Evolutionary conservation across 2,113 vertebrate species (phyloP), one percentile per base, ranked within the genome.

Genomic region (Scatophagus argus): DNA sequence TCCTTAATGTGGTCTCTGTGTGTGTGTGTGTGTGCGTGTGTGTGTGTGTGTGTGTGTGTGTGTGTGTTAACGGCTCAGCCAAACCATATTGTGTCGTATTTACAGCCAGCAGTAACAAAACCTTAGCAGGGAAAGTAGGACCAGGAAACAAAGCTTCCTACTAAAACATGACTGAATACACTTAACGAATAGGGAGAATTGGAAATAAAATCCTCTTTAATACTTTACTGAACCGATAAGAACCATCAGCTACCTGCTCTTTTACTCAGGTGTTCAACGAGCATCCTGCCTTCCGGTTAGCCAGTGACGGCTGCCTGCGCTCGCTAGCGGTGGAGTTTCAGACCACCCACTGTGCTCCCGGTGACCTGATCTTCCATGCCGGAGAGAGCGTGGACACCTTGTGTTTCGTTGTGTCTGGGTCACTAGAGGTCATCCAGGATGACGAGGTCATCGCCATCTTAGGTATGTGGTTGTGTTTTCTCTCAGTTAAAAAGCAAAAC

Each of bases 391-490:
- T 99, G 0, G 98, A 99, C 76, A 96, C 97, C 2, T 96, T 99
- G 63, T 99, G 97, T 93, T 99, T 99, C 41, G 97, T 99, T 41
- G 97, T 99, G 89, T 99, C 98, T 0, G 98, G 98, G 79, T 99
- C 98, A 51, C 94, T 99, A 79, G 98, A 99, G 93, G 98, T 99
- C 93, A 99, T 99, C 88, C 98, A 99, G 93, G 98, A 99, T 47
- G 98, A 99, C 8, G 98, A 99, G 91, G 98, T 99, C 94, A 97
- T 99, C 79, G 98, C 98, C 88, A 99, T 99, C 91, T 94, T 99
- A 89, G 98, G 98, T 99, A 95, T 0, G 87, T 65, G 38, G 19
- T 17, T n/a, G n/a, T n/a, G n/a, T n/a, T n/a, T n/a, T n/a, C n/a
- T n/a, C n/a, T n/a, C n/a, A n/a, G n/a, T n/a, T n/a, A n/a, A n/a